Conservation (phyloP, 2,888 invertebrate genomes). For the Caradrina clavipalpis region DNA sequence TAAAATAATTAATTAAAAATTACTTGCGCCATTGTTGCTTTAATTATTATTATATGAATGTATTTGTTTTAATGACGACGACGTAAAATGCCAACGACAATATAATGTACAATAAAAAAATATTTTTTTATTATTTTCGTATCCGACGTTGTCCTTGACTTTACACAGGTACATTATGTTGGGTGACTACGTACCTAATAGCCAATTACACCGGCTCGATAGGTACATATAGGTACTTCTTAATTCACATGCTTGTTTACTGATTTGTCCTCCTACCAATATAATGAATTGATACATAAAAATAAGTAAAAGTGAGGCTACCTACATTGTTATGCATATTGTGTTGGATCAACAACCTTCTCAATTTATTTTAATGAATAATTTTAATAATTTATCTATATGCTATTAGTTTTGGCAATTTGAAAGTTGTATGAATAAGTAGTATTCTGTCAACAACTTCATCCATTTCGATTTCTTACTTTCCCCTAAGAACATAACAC, state of each 20-base stretch:
- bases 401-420: background rate
- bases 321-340: slow-evolving; percentile 1
- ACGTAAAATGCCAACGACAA: background rate
- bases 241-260: slow-evolving; percentile 19
- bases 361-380: background rate
- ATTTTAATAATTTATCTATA: background rate
- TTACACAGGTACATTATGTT: slow-evolving; percentile 6
- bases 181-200: slow-evolving; percentile 17
- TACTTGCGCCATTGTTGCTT: background rate
- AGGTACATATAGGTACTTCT: background rate
- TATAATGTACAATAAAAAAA: background rate
- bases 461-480: background rate
- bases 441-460: background rate
- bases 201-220: slow-evolving; percentile 42
- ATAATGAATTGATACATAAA: slow-evolving; percentile 6
- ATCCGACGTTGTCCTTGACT: slow-evolving; percentile 40
- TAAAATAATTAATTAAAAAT: background rate
- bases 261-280: slow-evolving; percentile 15
- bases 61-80: background rate
- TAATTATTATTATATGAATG: background rate
- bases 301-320: slow-evolving; percentile 2
- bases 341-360: background rate
- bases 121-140: slow-evolving; percentile 1
- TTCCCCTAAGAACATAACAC: background rate
- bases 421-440: background rate